Base-by-base conservation (phyloP, 2,113 vertebrate species). In the Catagonus wagneri region DNA sequence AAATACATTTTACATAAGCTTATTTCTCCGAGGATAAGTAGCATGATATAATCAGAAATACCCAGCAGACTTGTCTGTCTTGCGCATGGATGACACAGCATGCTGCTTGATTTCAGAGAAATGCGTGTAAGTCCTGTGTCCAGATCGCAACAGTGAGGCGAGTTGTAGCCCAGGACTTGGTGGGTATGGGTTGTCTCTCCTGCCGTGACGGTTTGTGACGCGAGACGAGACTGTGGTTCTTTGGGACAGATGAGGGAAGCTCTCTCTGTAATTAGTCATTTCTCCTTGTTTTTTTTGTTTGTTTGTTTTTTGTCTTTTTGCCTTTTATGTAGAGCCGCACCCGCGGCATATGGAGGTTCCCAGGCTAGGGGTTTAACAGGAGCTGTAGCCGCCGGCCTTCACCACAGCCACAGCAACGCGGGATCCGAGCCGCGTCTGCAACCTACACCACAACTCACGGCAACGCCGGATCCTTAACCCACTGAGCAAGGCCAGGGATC, bases 201-300 rank as follows among this genome's bases (percentile, higher is more conserved):
- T 63, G 58, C 22, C 20, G 7, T 32, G 32, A 8, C 80, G 1
- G 20, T 96, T 27, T 72, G 14, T 32, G 27, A 9, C 36, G 27
- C 71, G 54, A 71, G 44, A 7, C 19, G 52, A 34, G 16, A 2
- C 32, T 10, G 8, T n/a, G 79, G 11, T 81, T 90, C 9, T 63
- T 83, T 72, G 68, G 83, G 29, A 44, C 32, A 63, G 56, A 6
- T 50, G 32, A 44, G 44, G 89, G 79, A 63, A 92, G 89, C 15
- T 71, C 12, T 8, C 11, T 19, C 71, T 2, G 7, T 75, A 22
- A 34, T 83, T 91, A 75, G 7, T 88, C 58, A 68, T 93, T 85
- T 88, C 17, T 94, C 6, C 50, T 79, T 66, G 2, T 80, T 76
- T 92, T 92, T 80, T n/a, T n/a, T n/a, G n/a, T n/a, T n/a, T n/a